These are phyloP conservation scores for Lordiphosa mommai DNA, from an alignment of 1,140 invertebrate species.

Conservation along the genomic window DNA sequence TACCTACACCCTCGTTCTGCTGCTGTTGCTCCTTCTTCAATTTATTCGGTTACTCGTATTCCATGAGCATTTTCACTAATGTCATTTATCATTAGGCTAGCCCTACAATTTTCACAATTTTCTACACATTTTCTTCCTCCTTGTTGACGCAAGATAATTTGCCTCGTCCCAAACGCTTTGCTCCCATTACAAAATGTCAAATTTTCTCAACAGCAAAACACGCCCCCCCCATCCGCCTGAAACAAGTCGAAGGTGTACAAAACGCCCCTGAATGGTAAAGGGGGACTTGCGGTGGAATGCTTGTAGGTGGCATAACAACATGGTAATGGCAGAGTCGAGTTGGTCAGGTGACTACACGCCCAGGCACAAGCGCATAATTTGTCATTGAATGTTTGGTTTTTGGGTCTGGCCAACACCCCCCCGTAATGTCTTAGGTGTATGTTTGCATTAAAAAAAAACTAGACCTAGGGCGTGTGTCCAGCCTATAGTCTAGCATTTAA, in stretches of 20 bases:
- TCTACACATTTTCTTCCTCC: slow-evolving; percentile 52
- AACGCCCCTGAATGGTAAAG: slow-evolving; percentile 54
- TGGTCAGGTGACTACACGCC: slow-evolving; percentile 48
- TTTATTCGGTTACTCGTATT: not conserved
- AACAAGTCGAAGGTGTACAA: slow-evolving; percentile 4
- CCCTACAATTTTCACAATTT: slow-evolving; percentile 36
- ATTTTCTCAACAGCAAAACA: slow-evolving; percentile 41
- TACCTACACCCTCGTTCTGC: slow-evolving; percentile 1
- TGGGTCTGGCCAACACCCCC: slow-evolving; percentile 9
- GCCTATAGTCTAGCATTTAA: slow-evolving; percentile 53
- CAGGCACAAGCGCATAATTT: slow-evolving; percentile 62
- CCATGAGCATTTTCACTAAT: slow-evolving; percentile 39
- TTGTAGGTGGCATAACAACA: slow-evolving; percentile 66
- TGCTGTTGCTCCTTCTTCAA: no score
- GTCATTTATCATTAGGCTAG: slow-evolving; percentile 71
- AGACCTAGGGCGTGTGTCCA: slow-evolving; percentile 1
- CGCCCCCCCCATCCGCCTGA: slow-evolving; percentile 34
- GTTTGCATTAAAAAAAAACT: slow-evolving; percentile 43
- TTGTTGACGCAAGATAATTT: slow-evolving; percentile 75
- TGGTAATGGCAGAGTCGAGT: slow-evolving; percentile 18
- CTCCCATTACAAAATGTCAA: slow-evolving; percentile 72
- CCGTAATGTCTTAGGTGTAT: slow-evolving; percentile 59
- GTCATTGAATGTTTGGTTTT: slow-evolving; percentile 73
- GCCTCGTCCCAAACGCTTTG: slow-evolving; percentile 19
- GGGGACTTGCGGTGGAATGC: slow-evolving; percentile 15